Evolutionary conservation across 2,888 invertebrate genomes (phyloP).

Genomic region (Eristalis intricaria): DNA sequence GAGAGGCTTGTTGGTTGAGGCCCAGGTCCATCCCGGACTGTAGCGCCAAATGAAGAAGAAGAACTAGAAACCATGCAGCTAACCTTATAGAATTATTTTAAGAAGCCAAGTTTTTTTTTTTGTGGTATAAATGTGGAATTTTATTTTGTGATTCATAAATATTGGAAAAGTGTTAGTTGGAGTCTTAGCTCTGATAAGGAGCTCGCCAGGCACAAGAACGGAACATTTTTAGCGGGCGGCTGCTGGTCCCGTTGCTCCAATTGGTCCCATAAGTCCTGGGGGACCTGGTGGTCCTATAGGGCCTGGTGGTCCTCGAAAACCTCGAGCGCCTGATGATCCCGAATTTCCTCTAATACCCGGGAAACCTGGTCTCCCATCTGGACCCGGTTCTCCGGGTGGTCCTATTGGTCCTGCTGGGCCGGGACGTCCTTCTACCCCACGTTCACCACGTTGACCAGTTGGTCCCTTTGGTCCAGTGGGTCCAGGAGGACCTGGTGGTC

Average conservation of each 20-base stretch:
- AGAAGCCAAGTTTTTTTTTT: too few relatives aligned
- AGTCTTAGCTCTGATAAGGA: not conserved
- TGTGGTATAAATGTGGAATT: too few relatives aligned
- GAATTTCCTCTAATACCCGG: conserved; percentile 30
- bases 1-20: too few relatives aligned
- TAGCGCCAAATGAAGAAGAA: too few relatives aligned
- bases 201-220: not conserved
- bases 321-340: conserved; percentile 38
- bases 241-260: conserved; percentile 1
- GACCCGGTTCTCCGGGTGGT: conserved; percentile 46
- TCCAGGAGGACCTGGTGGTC: conserved; percentile 66
- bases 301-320: conserved; percentile 42
- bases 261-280: conserved; percentile 16
- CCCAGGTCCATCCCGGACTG: too few relatives aligned
- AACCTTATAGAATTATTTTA: too few relatives aligned
- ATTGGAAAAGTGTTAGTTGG: too few relatives aligned
- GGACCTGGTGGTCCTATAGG: conserved; percentile 47
- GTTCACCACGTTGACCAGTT: conserved; percentile 42
- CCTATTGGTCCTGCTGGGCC: conserved; percentile 50
- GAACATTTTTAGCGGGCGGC: not conserved
- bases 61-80: too few relatives aligned
- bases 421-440: conserved; percentile 48
- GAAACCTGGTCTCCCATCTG: conserved; percentile 53
- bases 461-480: conserved; percentile 46
- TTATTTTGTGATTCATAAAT: too few relatives aligned